Evolutionary conservation across 2,888 invertebrate genomes (phyloP).

Genomic region (Polydrusus pterygomalis): DNA sequence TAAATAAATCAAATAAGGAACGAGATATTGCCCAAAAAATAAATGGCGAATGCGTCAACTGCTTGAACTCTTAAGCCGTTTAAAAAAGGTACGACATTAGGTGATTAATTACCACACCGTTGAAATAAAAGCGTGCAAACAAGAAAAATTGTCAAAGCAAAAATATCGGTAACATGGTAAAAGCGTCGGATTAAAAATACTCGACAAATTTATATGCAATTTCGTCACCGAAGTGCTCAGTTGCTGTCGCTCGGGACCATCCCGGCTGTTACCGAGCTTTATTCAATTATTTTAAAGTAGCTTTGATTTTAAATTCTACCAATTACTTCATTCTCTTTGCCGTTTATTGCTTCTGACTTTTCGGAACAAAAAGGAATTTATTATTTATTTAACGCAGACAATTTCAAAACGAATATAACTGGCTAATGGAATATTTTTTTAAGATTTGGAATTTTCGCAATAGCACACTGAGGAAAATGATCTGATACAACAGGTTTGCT

Average conservation of each 20-base stretch:
- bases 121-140: conserved; percentile 43
- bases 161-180: conserved; percentile 59
- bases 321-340: conserved; percentile 60
- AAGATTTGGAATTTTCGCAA: conserved; percentile 2
- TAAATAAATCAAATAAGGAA: no score
- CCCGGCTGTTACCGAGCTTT: conserved; percentile 52
- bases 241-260: conserved; percentile 51
- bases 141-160: conserved; percentile 49
- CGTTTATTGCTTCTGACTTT: conserved; percentile 55
- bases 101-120: conserved; percentile 35
- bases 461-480: background rate
- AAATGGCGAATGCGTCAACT: no score
- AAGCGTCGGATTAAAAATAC: conserved; percentile 64
- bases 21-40: no score
- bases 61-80: background rate
- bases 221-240: conserved; percentile 61
- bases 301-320: conserved; percentile 67
- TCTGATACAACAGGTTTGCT: no score
- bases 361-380: conserved; percentile 39
- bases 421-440: conserved; percentile 20
- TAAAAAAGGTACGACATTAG: conserved; percentile 19
- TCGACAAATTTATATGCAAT: conserved; percentile 66
- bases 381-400: conserved; percentile 38
- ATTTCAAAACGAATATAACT: conserved; percentile 20
- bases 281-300: conserved; percentile 60